Percentiles rank a stretch among this genome's conserved stretches.
Evolutionary conservation across 2,888 invertebrate species (phyloP).

Genomic region (Campoplex nolae): DNA sequence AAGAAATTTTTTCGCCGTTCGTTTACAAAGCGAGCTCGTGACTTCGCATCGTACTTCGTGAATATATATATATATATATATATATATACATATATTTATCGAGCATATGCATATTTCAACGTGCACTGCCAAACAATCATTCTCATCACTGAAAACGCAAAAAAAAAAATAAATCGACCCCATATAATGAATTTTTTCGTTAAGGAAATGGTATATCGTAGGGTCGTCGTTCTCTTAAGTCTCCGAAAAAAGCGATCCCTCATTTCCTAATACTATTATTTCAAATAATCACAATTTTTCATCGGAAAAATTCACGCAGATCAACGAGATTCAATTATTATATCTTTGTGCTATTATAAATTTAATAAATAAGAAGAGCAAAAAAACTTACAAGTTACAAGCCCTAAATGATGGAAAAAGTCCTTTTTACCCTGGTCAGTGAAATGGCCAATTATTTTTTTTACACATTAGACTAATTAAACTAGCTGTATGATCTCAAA

Average conservation of each 20-base stretch:
- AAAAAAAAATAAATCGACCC: constrained; percentile 35
- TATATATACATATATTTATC: neutral
- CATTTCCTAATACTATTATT: neutral
- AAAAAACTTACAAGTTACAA: neutral
- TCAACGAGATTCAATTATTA: neutral
- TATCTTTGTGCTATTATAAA: neutral
- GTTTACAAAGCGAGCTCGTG: constrained; percentile 44
- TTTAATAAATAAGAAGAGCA: neutral
- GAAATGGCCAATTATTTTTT: neutral
- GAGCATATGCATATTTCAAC: neutral
- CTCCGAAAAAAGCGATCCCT: constrained; percentile 41
- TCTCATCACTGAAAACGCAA: constrained; percentile 18
- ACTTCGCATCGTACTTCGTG: constrained; percentile 30
- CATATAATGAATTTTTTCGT: neutral
- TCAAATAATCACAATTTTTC: neutral
- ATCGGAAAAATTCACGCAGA: neutral
- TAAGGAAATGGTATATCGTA: neutral
- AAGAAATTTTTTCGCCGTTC: constrained; percentile 24
- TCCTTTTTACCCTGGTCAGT: neutral
- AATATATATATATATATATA: constrained; percentile 40
- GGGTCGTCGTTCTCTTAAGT: constrained; percentile 8
- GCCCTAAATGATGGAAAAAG: neutral
- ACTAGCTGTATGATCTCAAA: neutral
- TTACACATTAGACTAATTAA: neutral
- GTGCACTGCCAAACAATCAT: constrained; percentile 30